Percentiles rank a stretch among this genome's conserved stretches.
These are phyloP conservation scores for Cyprinodon variegatus DNA, from an alignment of 2,113 vertebrate genomes.

Conservation along the genomic window DNA sequence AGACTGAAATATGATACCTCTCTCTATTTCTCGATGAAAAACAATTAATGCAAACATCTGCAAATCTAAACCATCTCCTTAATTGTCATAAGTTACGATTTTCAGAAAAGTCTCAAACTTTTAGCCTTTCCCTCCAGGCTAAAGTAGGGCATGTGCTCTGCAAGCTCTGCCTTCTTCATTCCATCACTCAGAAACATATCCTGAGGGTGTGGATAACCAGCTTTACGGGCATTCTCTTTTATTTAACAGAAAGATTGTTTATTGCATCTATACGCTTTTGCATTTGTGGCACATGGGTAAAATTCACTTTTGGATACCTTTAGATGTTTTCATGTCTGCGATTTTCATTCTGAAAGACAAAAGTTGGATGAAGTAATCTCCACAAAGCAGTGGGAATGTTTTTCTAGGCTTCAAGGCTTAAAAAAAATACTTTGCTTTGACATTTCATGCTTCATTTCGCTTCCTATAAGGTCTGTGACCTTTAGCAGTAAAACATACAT, in stretches of 20 bases:
- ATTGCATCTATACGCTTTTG: constrained; percentile 17
- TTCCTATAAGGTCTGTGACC: too few species aligned
- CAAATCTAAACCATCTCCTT: neutral
- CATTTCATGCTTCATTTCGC: neutral
- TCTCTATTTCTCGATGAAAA: neutral
- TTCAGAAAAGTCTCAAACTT: neutral
- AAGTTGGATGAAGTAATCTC: constrained; percentile 83
- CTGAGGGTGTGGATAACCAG: constrained; percentile 14
- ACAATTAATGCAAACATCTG: neutral
- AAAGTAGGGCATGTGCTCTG: constrained; percentile 25
- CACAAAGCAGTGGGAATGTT: constrained; percentile 54
- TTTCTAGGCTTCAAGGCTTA: constrained; percentile 29
- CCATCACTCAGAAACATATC: neutral
- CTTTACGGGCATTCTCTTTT: constrained; percentile 12
- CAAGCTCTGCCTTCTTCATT: constrained; percentile 9
- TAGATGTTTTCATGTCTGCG: constrained; percentile 89
- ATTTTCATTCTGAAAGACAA: constrained; percentile 99
- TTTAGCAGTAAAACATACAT: too few species aligned
- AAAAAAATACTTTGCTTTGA: constrained; percentile 6
- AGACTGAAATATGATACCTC: constrained; percentile 36
- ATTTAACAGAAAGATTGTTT: constrained; percentile 19
- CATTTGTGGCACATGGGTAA: constrained; percentile 36
- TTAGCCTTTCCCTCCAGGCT: neutral
- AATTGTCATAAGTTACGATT: neutral
- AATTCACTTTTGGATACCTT: constrained; percentile 84